Conservation (phyloP, 1,140 invertebrate species). For the Eriocheir sinensis region DNA sequence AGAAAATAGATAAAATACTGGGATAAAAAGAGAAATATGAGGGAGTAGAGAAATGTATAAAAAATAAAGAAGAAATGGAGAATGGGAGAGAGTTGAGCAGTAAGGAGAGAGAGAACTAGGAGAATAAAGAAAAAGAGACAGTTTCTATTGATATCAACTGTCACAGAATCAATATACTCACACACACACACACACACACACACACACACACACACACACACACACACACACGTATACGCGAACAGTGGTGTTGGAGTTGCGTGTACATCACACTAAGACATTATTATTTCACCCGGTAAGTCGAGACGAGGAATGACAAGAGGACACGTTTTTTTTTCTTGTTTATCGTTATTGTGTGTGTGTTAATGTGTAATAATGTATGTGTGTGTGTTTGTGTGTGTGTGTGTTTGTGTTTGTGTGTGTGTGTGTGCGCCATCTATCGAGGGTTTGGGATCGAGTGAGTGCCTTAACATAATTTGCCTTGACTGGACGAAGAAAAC, state of each 20-base stretch:
- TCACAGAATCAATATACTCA: too few relatives aligned
- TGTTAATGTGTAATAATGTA: too few relatives aligned
- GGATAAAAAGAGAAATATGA: not conserved
- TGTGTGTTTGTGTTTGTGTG: too few relatives aligned
- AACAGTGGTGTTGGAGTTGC: not conserved
- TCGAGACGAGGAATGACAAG: not conserved
- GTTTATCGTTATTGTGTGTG: too few relatives aligned
- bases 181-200: too few relatives aligned
- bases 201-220: too few relatives aligned
- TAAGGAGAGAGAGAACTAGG: too few relatives aligned
- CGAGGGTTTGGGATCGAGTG: not conserved
- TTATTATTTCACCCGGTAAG: not conserved
- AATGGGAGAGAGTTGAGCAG: too few relatives aligned
- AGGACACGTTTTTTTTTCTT: not conserved
- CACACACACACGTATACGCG: too few relatives aligned
- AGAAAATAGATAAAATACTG: not conserved
- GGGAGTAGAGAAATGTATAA: not conserved
- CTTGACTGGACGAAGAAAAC: not conserved
- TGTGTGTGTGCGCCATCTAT: too few relatives aligned
- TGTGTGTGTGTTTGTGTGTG: too few relatives aligned
- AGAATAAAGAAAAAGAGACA: not conserved
- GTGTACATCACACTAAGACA: not conserved
- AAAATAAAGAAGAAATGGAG: not conserved
- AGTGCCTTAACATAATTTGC: not conserved
- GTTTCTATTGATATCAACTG: too few relatives aligned